These are phyloP conservation scores for Amblyjoppa proteus DNA, from an alignment of 2,888 invertebrate genomes.

Conservation along the genomic window DNA sequence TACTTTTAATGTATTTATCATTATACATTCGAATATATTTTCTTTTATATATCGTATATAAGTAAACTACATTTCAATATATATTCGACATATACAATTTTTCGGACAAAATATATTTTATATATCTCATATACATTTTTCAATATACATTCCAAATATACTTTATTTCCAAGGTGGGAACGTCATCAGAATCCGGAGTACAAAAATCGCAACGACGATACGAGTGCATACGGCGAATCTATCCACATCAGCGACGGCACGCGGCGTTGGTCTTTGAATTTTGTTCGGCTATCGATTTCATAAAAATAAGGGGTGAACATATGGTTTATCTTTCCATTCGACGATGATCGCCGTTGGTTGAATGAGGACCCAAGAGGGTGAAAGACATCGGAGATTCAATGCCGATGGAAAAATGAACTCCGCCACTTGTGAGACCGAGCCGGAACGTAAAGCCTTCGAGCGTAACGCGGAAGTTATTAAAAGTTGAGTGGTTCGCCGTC, in stretches of 20 bases:
- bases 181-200: background rate
- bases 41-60: no score
- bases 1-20: no score
- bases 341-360: conserved; percentile 52
- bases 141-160: no score
- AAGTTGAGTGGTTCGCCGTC: conserved; percentile 66
- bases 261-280: background rate
- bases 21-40: no score
- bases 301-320: conserved; percentile 25
- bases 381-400: conserved; percentile 57
- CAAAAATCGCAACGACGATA: background rate
- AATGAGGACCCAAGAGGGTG: conserved; percentile 21
- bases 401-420: conserved; percentile 56
- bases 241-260: no score
- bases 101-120: no score
- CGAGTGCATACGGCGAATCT: no score
- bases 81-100: no score
- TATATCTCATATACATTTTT: no score
- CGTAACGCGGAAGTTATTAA: conserved; percentile 68
- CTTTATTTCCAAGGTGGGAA: no score
- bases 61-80: no score
- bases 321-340: conserved; percentile 22
- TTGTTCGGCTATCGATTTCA: background rate
- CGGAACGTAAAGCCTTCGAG: conserved; percentile 57
- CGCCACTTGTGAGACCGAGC: conserved; percentile 21